These are phyloP conservation scores for Sylvietta virens DNA, from an alignment of 2,113 vertebrate species.

Conservation along the genomic window DNA sequence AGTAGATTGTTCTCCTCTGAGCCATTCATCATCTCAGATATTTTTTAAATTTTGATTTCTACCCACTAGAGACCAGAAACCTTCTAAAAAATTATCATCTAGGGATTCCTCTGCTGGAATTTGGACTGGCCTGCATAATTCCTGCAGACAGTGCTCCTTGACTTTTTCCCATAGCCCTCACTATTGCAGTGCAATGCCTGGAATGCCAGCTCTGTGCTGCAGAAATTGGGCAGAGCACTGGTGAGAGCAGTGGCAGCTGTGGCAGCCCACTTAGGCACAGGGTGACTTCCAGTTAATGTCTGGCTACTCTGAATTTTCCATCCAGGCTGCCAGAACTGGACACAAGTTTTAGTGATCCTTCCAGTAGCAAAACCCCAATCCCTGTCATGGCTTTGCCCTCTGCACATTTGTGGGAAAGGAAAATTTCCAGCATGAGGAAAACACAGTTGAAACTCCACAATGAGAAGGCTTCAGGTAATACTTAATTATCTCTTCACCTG, in stretches of 20 bases:
- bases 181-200: slow-evolving; percentile 6
- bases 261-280: not conserved
- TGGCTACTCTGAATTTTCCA: not conserved
- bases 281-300: not conserved
- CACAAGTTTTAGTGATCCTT: not conserved
- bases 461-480: not conserved
- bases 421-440: not conserved
- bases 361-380: not conserved
- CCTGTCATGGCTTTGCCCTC: not conserved
- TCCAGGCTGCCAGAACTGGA: not conserved
- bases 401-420: not conserved
- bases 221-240: not conserved
- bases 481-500: not conserved
- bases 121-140: slow-evolving; percentile 59
- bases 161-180: slow-evolving; percentile 70
- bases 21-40: slow-evolving; percentile 8
- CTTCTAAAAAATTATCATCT: slow-evolving; percentile 50
- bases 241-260: not conserved
- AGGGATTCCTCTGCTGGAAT: slow-evolving; percentile 65
- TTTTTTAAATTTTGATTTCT: slow-evolving; percentile 23
- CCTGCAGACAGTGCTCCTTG: slow-evolving; percentile 41
- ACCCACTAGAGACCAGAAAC: slow-evolving; percentile 15
- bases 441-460: not conserved
- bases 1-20: not conserved
- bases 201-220: not conserved